These are phyloP conservation scores for Sarotherodon lohbergeri DNA, from an alignment of 2,113 vertebrate species.

Conservation along the genomic window DNA sequence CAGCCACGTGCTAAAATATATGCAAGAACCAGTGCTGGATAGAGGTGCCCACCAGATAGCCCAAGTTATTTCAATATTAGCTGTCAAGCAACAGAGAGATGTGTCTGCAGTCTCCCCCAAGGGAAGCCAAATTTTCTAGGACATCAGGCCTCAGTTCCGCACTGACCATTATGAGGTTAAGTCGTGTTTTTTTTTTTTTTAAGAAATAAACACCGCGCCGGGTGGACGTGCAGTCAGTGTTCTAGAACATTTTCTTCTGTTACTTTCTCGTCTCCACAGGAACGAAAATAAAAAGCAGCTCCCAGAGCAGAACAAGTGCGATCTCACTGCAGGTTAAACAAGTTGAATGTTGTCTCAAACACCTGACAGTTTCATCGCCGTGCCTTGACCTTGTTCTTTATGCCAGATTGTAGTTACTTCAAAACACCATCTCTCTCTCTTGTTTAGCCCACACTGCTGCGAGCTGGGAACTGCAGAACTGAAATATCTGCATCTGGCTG, in stretches of 20 bases:
- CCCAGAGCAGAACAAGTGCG: neutral
- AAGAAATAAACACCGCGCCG: neutral
- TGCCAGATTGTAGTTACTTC: neutral
- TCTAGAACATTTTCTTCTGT: neutral
- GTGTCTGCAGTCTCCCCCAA: neutral
- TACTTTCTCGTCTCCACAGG: neutral
- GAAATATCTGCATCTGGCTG: neutral
- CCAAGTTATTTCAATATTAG: conserved; percentile 11
- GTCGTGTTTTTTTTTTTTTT: neutral
- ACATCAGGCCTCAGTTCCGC: neutral
- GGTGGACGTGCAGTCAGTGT: neutral
- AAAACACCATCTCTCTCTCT: neutral
- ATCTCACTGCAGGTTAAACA: neutral
- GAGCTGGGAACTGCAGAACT: neutral
- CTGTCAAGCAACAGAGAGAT: neutral
- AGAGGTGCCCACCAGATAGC: neutral
- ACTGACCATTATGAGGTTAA: conserved; percentile 11
- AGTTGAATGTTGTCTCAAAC: neutral
- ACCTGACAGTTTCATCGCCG: neutral
- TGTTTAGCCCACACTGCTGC: neutral
- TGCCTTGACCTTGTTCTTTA: neutral
- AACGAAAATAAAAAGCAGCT: neutral
- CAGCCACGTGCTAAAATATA: neutral
- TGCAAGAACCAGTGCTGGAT: neutral
- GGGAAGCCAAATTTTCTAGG: conserved; percentile 35